Evolutionary conservation across 2,888 invertebrate species (phyloP), one percentile per base, ranked within the genome.

Genomic region (Hemistola chrysoprasaria): DNA sequence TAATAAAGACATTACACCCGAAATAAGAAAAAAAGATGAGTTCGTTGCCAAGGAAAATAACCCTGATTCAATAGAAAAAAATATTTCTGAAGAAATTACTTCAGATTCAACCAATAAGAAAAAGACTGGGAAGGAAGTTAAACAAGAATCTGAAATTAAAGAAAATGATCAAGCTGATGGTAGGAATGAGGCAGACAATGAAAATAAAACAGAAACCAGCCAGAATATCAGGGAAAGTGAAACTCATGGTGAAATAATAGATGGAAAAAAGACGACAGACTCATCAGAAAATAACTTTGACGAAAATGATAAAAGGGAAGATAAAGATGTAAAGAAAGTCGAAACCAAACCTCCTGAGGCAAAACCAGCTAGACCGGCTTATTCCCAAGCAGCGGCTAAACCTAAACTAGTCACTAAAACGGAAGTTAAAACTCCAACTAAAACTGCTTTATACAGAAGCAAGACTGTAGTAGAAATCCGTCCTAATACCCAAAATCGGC

Each of bases 331-430:
- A 8, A 76, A 78, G 51, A 78, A 72, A 47, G 9, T 40, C 22
- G 78, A 81, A 22, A 27, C 37, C 2, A 81, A 72, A 66, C 40
- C 44, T 6, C 43, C 28, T 26, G 81, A 83, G 28, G 10, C 40
- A 0, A 81, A 80, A 59, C 62, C 47, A 6, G 32, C 67, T 5
- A 74, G 77, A 52, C 82, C 89, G 2, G 89, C 90, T 10, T 90
- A 90, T 56, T 90, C 89, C 0, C 89, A 89, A 70, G 89, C 89
- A 10, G 90, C 90, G 21, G 88, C 90, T 16, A 90, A 90, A 61
- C 89, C 89, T 2, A 90, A 89, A 57, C 56, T 71, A 24, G 60
- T 67, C 0, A 65, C 65, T 8, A 88, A 82, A 74, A 52, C 63
- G 2, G 84, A 86, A 61, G 57, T 71, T 0, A 89, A 86, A 62